phyloP scores from a whole-genome alignment of 1,140 invertebrate species.

The Drosophila melanica region DNA sequence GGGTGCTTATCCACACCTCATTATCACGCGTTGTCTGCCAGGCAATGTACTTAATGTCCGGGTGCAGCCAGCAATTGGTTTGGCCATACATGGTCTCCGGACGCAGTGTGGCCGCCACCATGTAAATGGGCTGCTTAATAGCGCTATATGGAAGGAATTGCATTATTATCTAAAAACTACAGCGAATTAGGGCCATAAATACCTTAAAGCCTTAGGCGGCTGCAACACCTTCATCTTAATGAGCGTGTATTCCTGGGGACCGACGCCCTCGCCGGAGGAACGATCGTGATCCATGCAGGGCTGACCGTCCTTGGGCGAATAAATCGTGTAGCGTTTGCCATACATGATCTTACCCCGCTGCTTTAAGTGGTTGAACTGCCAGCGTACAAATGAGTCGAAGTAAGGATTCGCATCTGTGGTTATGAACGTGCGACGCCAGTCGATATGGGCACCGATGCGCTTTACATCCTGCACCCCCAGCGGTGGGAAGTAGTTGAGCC shows the following conservation, averaged over 20 bases:
- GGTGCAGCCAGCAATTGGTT: constrained; percentile 99
- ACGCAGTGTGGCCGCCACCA: constrained; percentile 98
- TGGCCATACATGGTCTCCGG: constrained; percentile 99
- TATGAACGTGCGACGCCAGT: constrained; percentile 98
- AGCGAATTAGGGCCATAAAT: constrained; percentile 13
- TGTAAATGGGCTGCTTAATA: constrained; percentile 62
- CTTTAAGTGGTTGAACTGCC: constrained; percentile 97
- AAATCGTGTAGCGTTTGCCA: constrained; percentile 99
- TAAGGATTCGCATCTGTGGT: constrained; percentile 99
- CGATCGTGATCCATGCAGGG: constrained; percentile 99
- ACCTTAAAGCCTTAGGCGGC: constrained; percentile 90
- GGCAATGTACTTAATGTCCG: constrained; percentile 97
- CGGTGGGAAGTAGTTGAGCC: constrained; percentile 98
- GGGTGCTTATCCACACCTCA: constrained; percentile 95
- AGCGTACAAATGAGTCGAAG: constrained; percentile 98
- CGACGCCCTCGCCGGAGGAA: constrained; percentile 97
- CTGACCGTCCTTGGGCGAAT: constrained; percentile 97
- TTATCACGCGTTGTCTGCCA: constrained; percentile 88
- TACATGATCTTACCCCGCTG: constrained; percentile 95
- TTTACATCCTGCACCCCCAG: constrained; percentile 93
- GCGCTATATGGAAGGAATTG: constrained; percentile 19
- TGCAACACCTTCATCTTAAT: constrained; percentile 96
- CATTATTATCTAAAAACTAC: background rate
- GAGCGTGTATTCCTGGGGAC: constrained; percentile 98
- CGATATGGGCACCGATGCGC: constrained; percentile 95